Evolutionary conservation across 2,888 invertebrate species (phyloP).

Genomic region (Drosophila meridionalis): DNA sequence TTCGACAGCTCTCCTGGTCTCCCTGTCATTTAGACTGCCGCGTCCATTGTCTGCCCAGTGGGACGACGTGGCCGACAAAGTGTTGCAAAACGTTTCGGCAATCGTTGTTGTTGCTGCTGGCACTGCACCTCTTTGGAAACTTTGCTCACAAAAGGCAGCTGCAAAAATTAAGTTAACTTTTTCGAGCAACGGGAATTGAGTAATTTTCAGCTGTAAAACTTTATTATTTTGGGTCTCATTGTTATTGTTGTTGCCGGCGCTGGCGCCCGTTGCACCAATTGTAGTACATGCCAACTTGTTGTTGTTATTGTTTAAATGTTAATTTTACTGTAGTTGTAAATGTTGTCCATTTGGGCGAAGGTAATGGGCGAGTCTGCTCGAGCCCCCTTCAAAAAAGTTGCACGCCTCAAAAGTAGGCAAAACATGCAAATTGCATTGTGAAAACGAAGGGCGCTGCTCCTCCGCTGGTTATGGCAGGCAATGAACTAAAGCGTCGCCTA

Average conservation of each 20-base stretch:
- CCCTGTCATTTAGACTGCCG: conserved; percentile 46
- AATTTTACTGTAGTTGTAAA: conserved; percentile 62
- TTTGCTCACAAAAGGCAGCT: conserved; percentile 74
- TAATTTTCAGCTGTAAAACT: conserved; percentile 80
- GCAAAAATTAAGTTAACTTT: conserved; percentile 79
- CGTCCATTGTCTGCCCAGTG: conserved; percentile 45
- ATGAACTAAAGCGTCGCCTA: conserved; percentile 37
- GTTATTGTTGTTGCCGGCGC: conserved; percentile 30
- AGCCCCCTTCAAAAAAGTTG: background rate
- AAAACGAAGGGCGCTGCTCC: conserved; percentile 27
- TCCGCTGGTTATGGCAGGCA: conserved; percentile 15
- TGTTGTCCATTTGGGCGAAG: conserved; percentile 42
- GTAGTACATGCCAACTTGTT: conserved; percentile 71
- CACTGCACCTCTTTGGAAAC: conserved; percentile 65
- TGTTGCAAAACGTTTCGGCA: conserved; percentile 67
- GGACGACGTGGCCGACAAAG: conserved; percentile 51
- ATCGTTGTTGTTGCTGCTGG: conserved; percentile 27
- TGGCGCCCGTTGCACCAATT: conserved; percentile 55
- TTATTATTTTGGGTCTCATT: conserved; percentile 68
- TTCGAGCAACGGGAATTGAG: conserved; percentile 75
- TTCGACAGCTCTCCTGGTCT: conserved; percentile 21
- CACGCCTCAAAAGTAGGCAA: conserved; percentile 47
- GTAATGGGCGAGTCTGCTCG: background rate
- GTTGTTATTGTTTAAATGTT: conserved; percentile 79
- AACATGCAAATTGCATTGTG: conserved; percentile 62